Conservation (phyloP, 2,888 invertebrate genomes). For the Agrochola lychnidis region DNA sequence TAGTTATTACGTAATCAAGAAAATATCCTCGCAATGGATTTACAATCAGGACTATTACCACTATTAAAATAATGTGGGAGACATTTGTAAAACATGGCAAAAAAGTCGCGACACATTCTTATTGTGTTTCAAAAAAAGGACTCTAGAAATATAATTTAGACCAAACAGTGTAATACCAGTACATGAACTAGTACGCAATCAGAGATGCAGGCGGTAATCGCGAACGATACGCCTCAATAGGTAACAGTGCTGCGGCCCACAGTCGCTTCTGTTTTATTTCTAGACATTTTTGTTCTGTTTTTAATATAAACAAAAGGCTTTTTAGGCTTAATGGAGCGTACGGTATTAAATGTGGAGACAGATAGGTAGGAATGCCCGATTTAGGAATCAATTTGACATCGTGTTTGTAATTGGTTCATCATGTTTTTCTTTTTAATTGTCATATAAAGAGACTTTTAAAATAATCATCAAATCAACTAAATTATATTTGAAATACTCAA, state of each 20-base stretch:
- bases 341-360: slow-evolving; percentile 15
- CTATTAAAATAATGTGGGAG: too few relatives aligned
- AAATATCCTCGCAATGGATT: too few relatives aligned
- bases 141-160: not conserved
- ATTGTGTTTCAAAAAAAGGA: not conserved
- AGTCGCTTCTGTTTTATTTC: slow-evolving; percentile 60
- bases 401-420: not conserved
- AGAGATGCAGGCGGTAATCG: slow-evolving; percentile 66
- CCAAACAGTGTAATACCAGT: slow-evolving; percentile 10
- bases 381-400: not conserved
- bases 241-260: slow-evolving; percentile 77
- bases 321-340: slow-evolving; percentile 17
- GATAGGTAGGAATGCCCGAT: too few relatives aligned
- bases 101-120: not conserved
- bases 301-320: slow-evolving; percentile 32
- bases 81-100: too few relatives aligned
- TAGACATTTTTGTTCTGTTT: slow-evolving; percentile 51
- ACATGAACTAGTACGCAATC: slow-evolving; percentile 66
- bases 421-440: not conserved
- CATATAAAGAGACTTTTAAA: not conserved
- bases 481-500: too few relatives aligned
- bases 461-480: not conserved
- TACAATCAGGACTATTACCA: too few relatives aligned
- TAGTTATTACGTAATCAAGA: slow-evolving; percentile 2
- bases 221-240: slow-evolving; percentile 78